Conservation (phyloP, 2,113 vertebrate species). For the Megaceryle torquata region DNA sequence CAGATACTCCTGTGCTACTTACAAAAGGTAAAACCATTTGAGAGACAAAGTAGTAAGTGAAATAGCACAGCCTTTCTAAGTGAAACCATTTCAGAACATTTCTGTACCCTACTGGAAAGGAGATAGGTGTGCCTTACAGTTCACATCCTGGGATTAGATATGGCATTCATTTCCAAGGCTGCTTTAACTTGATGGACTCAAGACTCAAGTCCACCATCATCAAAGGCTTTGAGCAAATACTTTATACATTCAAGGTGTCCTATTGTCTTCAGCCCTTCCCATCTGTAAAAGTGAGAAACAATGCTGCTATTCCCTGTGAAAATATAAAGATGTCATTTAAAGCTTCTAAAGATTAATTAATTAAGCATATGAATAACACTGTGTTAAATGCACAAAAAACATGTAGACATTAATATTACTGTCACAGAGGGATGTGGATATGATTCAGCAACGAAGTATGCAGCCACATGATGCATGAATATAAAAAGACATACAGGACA, state of each 20-base stretch:
- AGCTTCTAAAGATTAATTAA: not conserved
- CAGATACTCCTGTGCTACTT: not conserved
- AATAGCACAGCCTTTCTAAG: not conserved
- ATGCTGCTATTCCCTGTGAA: not conserved
- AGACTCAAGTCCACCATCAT: not conserved
- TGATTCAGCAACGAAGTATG: not conserved
- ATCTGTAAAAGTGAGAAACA: not conserved
- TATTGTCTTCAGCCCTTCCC: not conserved
- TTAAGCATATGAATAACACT: not conserved
- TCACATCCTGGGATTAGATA: not conserved
- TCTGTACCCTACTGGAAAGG: not conserved
- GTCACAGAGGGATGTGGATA: not conserved
- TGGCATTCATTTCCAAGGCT: not conserved
- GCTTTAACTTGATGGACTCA: not conserved
- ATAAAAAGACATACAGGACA: constrained; percentile 22
- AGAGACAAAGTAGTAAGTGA: not conserved
- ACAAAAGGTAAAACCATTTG: not conserved
- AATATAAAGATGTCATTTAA: not conserved
- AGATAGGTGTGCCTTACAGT: not conserved
- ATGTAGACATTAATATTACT: not conserved
- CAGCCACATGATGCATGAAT: not conserved
- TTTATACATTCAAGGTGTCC: not conserved
- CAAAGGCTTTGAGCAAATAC: not conserved
- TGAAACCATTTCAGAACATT: not conserved
- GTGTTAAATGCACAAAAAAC: not conserved